Evolutionary conservation across 2,797 vertebrate genomes (phyloP).

Genomic region (Paramormyrops hopkinsi): DNA sequence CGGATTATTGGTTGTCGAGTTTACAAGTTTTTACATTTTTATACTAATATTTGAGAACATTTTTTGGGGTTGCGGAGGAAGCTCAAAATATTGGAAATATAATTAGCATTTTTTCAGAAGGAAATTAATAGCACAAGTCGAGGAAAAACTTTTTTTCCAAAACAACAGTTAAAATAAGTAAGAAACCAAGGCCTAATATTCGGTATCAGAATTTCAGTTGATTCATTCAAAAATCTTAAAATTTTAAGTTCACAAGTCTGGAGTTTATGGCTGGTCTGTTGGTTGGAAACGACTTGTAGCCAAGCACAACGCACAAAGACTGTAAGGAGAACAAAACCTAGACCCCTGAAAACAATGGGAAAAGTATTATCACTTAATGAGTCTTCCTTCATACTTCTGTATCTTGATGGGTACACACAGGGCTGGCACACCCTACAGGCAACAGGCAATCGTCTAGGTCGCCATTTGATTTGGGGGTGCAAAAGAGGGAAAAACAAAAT

Average conservation of each 20-base stretch:
- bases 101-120: neutral
- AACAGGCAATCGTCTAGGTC: neutral
- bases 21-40: neutral
- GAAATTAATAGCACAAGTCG: neutral
- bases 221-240: neutral
- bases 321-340: neutral
- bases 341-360: neutral
- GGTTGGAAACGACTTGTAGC: neutral
- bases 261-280: neutral
- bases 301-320: neutral
- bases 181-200: neutral
- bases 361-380: neutral
- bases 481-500: neutral
- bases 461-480: neutral
- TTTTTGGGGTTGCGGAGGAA: neutral
- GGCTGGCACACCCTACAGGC: neutral
- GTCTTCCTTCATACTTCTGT: neutral
- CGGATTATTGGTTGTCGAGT: neutral
- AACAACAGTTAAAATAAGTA: neutral
- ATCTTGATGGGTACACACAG: neutral
- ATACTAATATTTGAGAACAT: neutral
- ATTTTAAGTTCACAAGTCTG: neutral
- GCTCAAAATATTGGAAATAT: neutral
- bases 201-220: neutral
- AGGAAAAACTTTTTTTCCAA: neutral